Evolutionary conservation across 2,888 invertebrate species (phyloP).

Genomic region (Neoitamus cyanurus): DNA sequence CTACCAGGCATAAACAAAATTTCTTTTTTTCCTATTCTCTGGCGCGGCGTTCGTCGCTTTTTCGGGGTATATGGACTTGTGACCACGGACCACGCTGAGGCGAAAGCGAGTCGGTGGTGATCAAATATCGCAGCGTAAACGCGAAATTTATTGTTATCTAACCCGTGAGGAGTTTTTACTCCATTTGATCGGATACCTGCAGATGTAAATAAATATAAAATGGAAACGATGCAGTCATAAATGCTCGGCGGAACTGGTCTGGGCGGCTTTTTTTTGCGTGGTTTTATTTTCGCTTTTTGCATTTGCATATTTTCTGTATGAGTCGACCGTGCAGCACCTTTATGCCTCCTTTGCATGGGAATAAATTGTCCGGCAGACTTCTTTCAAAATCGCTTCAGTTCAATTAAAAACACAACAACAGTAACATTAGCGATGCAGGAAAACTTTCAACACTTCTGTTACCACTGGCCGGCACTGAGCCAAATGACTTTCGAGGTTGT

Average conservation of each 20-base stretch:
- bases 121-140: background rate
- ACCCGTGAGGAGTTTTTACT: background rate
- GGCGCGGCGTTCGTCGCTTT: too few relatives aligned
- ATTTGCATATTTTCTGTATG: constrained; percentile 16
- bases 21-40: background rate
- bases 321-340: background rate
- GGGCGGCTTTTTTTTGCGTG: background rate
- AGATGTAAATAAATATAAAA: background rate
- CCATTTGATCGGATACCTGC: background rate
- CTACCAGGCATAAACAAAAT: background rate
- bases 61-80: background rate
- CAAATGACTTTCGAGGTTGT: background rate
- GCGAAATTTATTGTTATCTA: background rate
- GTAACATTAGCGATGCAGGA: background rate
- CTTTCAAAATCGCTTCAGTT: background rate
- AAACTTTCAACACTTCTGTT: background rate
- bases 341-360: constrained; percentile 9
- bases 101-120: background rate
- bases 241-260: background rate
- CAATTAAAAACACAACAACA: constrained; percentile 14
- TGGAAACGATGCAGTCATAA: background rate
- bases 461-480: background rate
- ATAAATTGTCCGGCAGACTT: background rate
- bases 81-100: background rate
- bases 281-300: background rate